phyloP scores from a whole-genome alignment of 2,888 invertebrate species.

The Eumerus sabulonum region DNA sequence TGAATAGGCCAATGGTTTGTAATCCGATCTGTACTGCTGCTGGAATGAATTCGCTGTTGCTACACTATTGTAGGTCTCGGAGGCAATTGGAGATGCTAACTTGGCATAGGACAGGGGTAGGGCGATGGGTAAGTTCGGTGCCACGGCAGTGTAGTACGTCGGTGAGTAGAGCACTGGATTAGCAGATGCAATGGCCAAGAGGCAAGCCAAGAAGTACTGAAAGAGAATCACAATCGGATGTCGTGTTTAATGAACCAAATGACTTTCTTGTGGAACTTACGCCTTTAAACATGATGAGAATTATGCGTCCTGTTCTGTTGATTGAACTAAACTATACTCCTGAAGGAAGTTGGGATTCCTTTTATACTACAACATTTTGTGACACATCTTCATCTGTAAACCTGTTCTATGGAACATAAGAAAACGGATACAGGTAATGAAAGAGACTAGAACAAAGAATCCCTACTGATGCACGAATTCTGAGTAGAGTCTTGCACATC shows the following conservation, averaged over 20 bases:
- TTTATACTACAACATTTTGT: slow-evolving; percentile 31
- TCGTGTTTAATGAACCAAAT: background rate
- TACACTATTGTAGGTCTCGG: slow-evolving; percentile 75
- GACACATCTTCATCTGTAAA: slow-evolving; percentile 5
- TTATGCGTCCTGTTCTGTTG: slow-evolving; percentile 41
- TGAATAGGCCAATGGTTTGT: slow-evolving; percentile 74
- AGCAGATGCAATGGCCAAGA: slow-evolving; percentile 71
- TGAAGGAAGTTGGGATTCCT: slow-evolving; percentile 20
- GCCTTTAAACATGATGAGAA: slow-evolving; percentile 54
- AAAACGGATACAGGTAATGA: background rate
- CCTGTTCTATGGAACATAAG: slow-evolving; percentile 14
- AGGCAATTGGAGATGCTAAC: slow-evolving; percentile 65
- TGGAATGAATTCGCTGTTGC: slow-evolving; percentile 74
- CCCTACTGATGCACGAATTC: too few relatives aligned
- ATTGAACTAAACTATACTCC: slow-evolving; percentile 52
- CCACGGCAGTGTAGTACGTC: slow-evolving; percentile 70
- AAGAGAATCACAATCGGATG: background rate
- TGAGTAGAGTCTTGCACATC: too few relatives aligned
- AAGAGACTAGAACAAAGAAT: too few relatives aligned
- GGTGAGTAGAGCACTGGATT: slow-evolving; percentile 73
- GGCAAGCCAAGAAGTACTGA: slow-evolving; percentile 72
- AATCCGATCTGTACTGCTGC: slow-evolving; percentile 75
- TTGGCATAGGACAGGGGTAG: slow-evolving; percentile 72
- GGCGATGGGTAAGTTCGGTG: slow-evolving; percentile 32
- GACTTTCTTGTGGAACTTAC: slow-evolving; percentile 47